Percentiles rank a stretch among this genome's conserved stretches.
Evolutionary conservation across 30 jellyfish, hydroid and myxozoan genomes (phyloP).

Genomic region (Aurelia aurita complex sp. Pacific): DNA sequence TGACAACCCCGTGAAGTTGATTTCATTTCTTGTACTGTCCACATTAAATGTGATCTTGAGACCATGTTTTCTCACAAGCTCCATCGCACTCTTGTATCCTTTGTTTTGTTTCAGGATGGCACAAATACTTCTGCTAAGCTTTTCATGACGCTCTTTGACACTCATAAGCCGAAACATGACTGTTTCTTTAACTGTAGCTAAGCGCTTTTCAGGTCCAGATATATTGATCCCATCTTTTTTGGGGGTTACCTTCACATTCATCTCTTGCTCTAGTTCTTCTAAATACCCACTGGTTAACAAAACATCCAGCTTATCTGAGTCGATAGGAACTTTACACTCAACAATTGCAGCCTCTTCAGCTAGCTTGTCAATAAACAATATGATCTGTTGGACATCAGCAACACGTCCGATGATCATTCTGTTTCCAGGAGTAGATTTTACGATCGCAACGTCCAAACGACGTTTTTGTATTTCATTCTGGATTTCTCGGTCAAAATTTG

Average conservation of each 20-base stretch:
- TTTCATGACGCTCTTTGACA: background rate
- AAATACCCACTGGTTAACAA: conserved; percentile 4
- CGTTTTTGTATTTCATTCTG: background rate
- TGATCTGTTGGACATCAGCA: background rate
- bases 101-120: background rate
- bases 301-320: background rate
- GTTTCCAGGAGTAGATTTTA: background rate
- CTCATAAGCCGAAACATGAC: background rate
- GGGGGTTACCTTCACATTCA: background rate
- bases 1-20: background rate
- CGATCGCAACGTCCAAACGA: background rate
- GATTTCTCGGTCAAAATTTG: background rate
- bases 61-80: background rate
- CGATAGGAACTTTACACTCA: too few relatives aligned
- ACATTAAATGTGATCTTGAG: background rate
- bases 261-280: background rate
- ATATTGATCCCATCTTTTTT: background rate
- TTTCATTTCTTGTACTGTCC: background rate
- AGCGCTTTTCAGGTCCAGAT: background rate
- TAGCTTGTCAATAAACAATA: background rate
- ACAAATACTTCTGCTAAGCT: background rate
- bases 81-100: background rate
- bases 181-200: background rate
- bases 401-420: background rate
- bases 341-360: background rate